These are phyloP conservation scores for Pollenia amentaria DNA, from an alignment of 2,888 invertebrate genomes.

Conservation along the genomic window DNA sequence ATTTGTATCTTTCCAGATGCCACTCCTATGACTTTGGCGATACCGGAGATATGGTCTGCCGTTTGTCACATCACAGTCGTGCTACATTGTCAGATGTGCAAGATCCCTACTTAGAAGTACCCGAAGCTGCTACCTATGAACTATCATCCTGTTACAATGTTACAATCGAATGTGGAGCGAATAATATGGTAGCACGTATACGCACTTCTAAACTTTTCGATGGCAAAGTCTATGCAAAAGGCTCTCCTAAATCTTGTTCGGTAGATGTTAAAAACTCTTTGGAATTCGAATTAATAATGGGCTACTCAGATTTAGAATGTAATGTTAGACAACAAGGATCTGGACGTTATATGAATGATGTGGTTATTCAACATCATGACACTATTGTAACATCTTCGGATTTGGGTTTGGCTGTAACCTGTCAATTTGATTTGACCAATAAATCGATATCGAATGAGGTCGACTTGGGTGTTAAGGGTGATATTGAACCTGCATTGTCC, in stretches of 20 bases:
- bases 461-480: constrained; percentile 93
- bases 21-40: constrained; percentile 97
- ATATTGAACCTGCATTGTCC: constrained; percentile 92
- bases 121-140: constrained; percentile 95
- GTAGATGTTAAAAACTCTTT: constrained; percentile 93
- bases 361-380: constrained; percentile 97
- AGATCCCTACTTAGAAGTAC: constrained; percentile 95
- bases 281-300: constrained; percentile 95
- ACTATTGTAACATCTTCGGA: constrained; percentile 97
- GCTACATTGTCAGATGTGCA: constrained; percentile 94
- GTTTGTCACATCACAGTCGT: constrained; percentile 95
- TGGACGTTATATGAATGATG: constrained; percentile 94
- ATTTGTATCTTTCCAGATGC: constrained; percentile 86
- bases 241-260: constrained; percentile 95
- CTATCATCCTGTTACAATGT: constrained; percentile 97
- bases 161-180: constrained; percentile 94
- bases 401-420: constrained; percentile 95
- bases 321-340: constrained; percentile 95
- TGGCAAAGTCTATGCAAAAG: constrained; percentile 97
- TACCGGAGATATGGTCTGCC: constrained; percentile 95
- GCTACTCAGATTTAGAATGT: constrained; percentile 95
- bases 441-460: constrained; percentile 97
- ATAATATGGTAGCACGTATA: constrained; percentile 96
- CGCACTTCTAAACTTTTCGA: constrained; percentile 96
- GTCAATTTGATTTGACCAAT: constrained; percentile 96